Evolutionary conservation across 2,888 invertebrate species (phyloP).

Genomic region (Netelia inedita): DNA sequence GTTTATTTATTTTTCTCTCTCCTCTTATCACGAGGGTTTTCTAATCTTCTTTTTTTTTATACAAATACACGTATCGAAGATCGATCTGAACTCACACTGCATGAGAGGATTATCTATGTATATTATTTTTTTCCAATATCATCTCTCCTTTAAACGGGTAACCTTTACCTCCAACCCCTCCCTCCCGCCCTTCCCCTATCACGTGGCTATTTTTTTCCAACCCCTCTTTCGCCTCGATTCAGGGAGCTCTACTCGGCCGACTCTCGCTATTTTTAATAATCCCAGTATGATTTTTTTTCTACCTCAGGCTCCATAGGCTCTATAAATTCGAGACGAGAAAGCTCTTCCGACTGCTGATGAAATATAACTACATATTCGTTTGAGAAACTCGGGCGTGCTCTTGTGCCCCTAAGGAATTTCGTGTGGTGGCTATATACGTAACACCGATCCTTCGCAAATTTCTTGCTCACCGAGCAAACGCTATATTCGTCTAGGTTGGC

Average conservation of each 20-base stretch:
- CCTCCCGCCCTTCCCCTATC: neutral
- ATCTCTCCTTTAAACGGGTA: conserved; percentile 52
- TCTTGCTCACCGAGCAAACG: conserved; percentile 37
- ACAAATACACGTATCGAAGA: neutral
- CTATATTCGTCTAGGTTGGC: conserved; percentile 17
- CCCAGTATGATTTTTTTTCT: conserved; percentile 36
- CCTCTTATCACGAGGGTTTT: too few species aligned
- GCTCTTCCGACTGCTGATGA: conserved; percentile 16
- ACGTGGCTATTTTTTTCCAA: conserved; percentile 24
- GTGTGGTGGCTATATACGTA: conserved; percentile 52
- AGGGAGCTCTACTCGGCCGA: conserved; percentile 40
- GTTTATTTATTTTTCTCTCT: too few species aligned
- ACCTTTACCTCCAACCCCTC: conserved; percentile 49
- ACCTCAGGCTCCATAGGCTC: conserved; percentile 22
- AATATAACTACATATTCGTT: conserved; percentile 13
- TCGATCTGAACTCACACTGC: neutral
- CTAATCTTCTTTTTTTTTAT: neutral
- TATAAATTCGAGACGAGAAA: conserved; percentile 47
- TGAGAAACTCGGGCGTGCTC: conserved; percentile 51
- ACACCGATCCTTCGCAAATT: conserved; percentile 41
- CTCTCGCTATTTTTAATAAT: conserved; percentile 59
- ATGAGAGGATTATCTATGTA: too few species aligned
- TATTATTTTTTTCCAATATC: conserved; percentile 35
- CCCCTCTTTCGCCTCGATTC: conserved; percentile 45
- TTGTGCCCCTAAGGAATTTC: conserved; percentile 58